Percentiles rank a stretch among this genome's conserved stretches.
phyloP scores from a whole-genome alignment of 2,113 vertebrate genomes.

The Rhegmatorhina hoffmannsi region DNA sequence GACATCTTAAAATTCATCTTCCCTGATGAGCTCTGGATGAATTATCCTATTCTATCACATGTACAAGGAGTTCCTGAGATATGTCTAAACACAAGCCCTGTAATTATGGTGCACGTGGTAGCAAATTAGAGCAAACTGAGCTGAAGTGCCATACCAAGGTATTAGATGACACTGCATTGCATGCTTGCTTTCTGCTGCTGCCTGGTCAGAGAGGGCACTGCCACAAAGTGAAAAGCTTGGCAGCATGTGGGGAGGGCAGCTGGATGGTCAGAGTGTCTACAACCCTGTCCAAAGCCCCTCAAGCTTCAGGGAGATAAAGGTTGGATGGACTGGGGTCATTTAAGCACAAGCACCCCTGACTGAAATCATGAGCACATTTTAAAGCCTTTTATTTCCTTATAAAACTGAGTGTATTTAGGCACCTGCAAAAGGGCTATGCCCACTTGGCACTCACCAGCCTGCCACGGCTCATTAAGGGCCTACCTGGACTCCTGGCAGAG shows the following conservation, averaged over 20 bases:
- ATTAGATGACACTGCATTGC: background rate
- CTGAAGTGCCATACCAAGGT: background rate
- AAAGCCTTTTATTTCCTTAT: constrained; percentile 32
- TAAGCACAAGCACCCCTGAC: background rate
- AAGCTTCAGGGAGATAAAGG: background rate
- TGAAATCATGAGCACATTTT: background rate
- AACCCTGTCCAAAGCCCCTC: background rate
- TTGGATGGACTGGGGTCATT: background rate
- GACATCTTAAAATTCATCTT: background rate
- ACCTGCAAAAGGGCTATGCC: constrained; percentile 26
- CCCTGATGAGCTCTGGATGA: background rate
- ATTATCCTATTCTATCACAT: background rate
- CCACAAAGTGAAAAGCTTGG: background rate
- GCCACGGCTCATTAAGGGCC: background rate
- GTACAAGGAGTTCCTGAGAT: background rate
- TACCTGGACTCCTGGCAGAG: background rate
- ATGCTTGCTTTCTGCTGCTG: background rate
- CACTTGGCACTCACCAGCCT: constrained; percentile 2
- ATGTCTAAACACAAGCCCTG: background rate
- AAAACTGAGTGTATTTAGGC: constrained; percentile 1
- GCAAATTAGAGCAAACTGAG: constrained; percentile 8
- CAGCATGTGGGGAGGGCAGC: background rate
- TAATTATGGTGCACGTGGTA: background rate
- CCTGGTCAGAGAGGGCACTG: background rate
- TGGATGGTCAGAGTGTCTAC: background rate